Evolutionary conservation across 1,140 invertebrate species (phyloP).

Genomic region (Plutomurus gul): DNA sequence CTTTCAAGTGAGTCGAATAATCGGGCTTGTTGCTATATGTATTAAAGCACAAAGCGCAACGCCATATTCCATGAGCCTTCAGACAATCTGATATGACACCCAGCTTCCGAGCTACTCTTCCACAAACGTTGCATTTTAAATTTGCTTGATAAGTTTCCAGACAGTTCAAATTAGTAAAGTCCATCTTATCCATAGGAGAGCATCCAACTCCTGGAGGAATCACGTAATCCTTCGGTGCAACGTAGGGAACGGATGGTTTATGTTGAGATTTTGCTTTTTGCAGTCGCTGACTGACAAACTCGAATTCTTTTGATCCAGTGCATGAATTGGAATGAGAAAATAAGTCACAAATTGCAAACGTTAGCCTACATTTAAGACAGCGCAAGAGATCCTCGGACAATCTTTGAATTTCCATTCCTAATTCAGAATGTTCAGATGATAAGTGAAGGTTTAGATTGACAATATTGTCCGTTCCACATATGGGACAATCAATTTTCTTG

Average conservation of each 20-base stretch:
- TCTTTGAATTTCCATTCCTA: conserved; percentile 40
- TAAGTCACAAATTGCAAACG: conserved; percentile 47
- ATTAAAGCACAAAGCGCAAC: conserved; percentile 52
- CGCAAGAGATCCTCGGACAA: conserved; percentile 25
- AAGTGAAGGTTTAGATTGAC: conserved; percentile 41
- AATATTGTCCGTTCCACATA: conserved; percentile 41
- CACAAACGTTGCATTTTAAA: conserved; percentile 45
- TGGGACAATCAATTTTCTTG: conserved; percentile 36
- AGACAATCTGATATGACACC: conserved; percentile 44
- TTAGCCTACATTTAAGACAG: conserved; percentile 45
- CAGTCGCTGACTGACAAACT: conserved; percentile 17
- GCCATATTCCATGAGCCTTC: conserved; percentile 39
- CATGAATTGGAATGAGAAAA: conserved; percentile 44
- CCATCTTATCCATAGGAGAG: conserved; percentile 48
- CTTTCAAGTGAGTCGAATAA: conserved; percentile 42
- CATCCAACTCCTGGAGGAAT: conserved; percentile 43
- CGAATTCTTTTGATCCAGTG: conserved; percentile 15
- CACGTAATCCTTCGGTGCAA: background rate
- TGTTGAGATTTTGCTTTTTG: background rate
- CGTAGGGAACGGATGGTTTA: background rate
- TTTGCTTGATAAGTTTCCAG: background rate
- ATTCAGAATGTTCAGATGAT: conserved; percentile 34
- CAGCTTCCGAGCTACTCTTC: conserved; percentile 19
- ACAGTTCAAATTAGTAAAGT: conserved; percentile 28
- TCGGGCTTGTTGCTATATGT: conserved; percentile 38